phyloP scores from a whole-genome alignment of 1,140 invertebrate genomes.

The Atta cephalotes region DNA sequence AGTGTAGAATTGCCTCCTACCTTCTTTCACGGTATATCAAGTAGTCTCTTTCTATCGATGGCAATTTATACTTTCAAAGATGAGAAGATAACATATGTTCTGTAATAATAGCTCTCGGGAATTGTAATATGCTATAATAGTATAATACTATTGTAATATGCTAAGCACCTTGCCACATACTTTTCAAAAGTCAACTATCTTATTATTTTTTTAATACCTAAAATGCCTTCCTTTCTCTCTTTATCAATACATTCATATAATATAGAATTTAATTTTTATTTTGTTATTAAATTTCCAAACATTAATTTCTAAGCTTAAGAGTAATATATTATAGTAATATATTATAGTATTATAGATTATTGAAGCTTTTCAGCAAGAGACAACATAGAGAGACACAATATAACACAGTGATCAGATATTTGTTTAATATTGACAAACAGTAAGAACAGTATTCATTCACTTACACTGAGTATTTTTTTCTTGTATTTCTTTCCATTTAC shows the following conservation, averaged over 20 bases:
- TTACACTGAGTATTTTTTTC: too few relatives aligned
- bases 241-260: background rate
- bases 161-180: background rate
- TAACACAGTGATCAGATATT: too few relatives aligned
- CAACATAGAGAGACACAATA: too few relatives aligned
- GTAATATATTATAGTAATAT: background rate
- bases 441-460: too few relatives aligned
- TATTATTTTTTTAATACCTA: background rate
- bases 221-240: background rate
- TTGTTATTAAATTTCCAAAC: background rate
- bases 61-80: conserved; percentile 33
- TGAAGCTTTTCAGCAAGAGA: too few relatives aligned
- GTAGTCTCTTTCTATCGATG: conserved; percentile 44
- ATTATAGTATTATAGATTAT: background rate
- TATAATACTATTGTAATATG: background rate
- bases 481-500: too few relatives aligned
- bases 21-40: conserved; percentile 28
- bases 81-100: conserved; percentile 48
- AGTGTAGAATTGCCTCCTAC: conserved; percentile 25
- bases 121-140: background rate
- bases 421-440: too few relatives aligned
- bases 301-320: background rate
- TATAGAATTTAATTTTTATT: background rate
- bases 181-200: conserved; percentile 9
- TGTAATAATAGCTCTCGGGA: background rate